A percentile compares a stretch with the other conserved stretches of the same genome.
Conservation (phyloP, 2,888 invertebrate species). For the Athalia cordata region DNA sequence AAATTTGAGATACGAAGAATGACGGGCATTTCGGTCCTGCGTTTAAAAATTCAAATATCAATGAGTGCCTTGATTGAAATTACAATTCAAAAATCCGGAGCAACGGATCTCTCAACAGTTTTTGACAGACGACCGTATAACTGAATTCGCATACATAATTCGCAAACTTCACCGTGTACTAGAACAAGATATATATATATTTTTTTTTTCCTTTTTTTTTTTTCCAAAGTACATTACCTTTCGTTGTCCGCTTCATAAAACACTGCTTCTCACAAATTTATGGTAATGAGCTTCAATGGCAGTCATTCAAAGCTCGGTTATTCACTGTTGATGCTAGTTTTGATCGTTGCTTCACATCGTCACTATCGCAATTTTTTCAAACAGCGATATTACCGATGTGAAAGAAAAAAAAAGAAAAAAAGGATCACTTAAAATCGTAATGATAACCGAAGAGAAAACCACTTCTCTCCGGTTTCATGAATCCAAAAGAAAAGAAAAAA, state of each 20-base stretch:
- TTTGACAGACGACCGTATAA: background rate
- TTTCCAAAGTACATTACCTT: background rate
- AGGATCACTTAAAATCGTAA: no score
- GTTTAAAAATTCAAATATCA: background rate
- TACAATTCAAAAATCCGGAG: background rate
- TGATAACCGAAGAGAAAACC: no score
- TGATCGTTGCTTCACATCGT: slow-evolving; percentile 21
- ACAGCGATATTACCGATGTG: background rate
- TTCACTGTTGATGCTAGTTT: slow-evolving; percentile 1
- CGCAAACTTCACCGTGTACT: slow-evolving; percentile 38
- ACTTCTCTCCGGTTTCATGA: no score
- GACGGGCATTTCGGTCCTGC: slow-evolving; percentile 1
- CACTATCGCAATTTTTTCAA: background rate
- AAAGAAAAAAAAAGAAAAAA: background rate
- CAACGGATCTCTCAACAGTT: background rate
- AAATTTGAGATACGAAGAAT: slow-evolving; percentile 34
- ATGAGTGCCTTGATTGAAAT: slow-evolving; percentile 8
- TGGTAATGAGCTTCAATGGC: slow-evolving; percentile 8
- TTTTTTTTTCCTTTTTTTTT: no score
- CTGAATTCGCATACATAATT: background rate
- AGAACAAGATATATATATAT: slow-evolving; percentile 3
- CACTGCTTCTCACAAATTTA: slow-evolving; percentile 8
- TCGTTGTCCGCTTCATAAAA: slow-evolving; percentile 11
- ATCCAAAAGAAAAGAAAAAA: background rate
- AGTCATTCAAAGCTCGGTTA: background rate